Percentiles rank a stretch among this genome's conserved stretches.
Evolutionary conservation across 1,140 invertebrate genomes (phyloP).

Genomic region (Philopotamus ludificatus): DNA sequence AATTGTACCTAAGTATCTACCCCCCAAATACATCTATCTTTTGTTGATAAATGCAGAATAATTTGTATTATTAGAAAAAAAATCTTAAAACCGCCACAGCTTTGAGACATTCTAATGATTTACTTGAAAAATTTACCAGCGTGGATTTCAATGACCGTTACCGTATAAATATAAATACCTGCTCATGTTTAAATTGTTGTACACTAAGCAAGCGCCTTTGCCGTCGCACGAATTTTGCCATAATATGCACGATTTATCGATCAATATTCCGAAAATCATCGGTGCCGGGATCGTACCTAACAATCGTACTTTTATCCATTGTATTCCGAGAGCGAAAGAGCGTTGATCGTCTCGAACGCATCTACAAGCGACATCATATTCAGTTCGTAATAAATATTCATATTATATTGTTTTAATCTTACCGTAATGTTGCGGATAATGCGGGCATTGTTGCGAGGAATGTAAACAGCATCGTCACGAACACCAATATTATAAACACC

Average conservation of each 20-base stretch:
- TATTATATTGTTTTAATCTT: neutral
- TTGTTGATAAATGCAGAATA: too few species aligned
- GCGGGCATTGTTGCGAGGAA: slow-evolving; percentile 78
- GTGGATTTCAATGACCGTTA: too few species aligned
- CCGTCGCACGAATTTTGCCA: slow-evolving; percentile 67
- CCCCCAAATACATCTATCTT: too few species aligned
- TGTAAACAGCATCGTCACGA: slow-evolving; percentile 72
- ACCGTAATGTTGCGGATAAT: slow-evolving; percentile 73
- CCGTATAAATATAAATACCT: slow-evolving; percentile 50
- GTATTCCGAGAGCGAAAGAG: slow-evolving; percentile 82
- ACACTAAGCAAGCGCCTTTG: slow-evolving; percentile 67
- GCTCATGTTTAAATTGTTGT: slow-evolving; percentile 70
- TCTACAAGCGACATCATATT: slow-evolving; percentile 50
- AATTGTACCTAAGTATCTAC: too few species aligned
- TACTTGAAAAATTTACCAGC: too few species aligned
- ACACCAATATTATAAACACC: slow-evolving; percentile 66
- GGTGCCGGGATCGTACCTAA: slow-evolving; percentile 85
- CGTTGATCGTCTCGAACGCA: slow-evolving; percentile 79
- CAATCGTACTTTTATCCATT: slow-evolving; percentile 80
- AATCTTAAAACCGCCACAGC: too few species aligned
- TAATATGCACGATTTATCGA: slow-evolving; percentile 78
- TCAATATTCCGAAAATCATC: slow-evolving; percentile 79
- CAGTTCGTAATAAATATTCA: neutral
- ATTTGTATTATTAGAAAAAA: too few species aligned
- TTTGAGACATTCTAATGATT: too few species aligned